phyloP scores from a whole-genome alignment of 2,113 vertebrate genomes.

The Vimba vimba region DNA sequence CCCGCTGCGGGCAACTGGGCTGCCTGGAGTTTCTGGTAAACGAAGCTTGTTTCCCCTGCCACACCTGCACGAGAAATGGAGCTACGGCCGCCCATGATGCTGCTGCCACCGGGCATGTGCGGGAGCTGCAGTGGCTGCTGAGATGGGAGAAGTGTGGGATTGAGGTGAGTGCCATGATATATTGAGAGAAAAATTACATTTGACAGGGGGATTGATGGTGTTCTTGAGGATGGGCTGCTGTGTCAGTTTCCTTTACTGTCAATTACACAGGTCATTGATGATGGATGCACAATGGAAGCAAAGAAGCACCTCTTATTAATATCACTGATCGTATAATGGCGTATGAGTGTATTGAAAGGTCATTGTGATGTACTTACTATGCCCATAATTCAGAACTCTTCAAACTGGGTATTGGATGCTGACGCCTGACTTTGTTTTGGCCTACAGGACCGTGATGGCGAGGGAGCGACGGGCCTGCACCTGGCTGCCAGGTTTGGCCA shows the following conservation, averaged over 20 bases:
- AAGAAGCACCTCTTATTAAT: background rate
- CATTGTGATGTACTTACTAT: background rate
- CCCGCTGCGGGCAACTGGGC: slow-evolving; percentile 77
- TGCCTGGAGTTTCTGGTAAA: slow-evolving; percentile 80
- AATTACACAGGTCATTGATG: slow-evolving; percentile 19
- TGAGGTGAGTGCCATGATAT: slow-evolving; percentile 35
- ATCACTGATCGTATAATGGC: background rate
- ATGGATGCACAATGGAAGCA: slow-evolving; percentile 14
- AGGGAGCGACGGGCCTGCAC: slow-evolving; percentile 81
- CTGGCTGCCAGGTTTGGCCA: slow-evolving; percentile 82
- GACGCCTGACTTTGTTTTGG: background rate
- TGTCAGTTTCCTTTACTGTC: slow-evolving; percentile 20
- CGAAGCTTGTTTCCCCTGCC: slow-evolving; percentile 69
- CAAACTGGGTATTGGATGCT: background rate
- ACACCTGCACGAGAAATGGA: slow-evolving; percentile 76
- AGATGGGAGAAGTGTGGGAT: slow-evolving; percentile 65
- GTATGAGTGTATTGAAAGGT: background rate
- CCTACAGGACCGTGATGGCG: slow-evolving; percentile 77
- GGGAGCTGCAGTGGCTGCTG: slow-evolving; percentile 76
- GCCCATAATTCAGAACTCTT: background rate
- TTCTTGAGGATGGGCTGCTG: background rate
- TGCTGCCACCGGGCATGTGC: slow-evolving; percentile 75
- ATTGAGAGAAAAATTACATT: background rate
- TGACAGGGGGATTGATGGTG: slow-evolving; percentile 17
- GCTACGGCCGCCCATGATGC: slow-evolving; percentile 84